Base-by-base conservation (phyloP, 2,797 vertebrate genomes). In the Hapalemur alaotrensis region DNA sequence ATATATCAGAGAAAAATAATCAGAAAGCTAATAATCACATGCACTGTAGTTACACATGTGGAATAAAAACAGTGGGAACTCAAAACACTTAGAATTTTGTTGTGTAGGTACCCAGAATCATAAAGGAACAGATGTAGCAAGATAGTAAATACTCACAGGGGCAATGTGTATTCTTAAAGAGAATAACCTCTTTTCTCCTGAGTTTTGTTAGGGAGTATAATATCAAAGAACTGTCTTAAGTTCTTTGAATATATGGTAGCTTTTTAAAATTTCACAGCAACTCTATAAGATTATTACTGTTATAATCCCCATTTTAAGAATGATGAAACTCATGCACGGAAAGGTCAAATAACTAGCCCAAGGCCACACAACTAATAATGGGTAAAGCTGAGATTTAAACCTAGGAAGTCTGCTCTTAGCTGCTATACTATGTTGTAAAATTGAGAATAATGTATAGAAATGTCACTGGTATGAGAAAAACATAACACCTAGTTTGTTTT, bases 251-350 rank as follows among this genome's bases (percentile, higher is more conserved):
- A 78, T 52, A 50, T 73, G 32, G 85, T 54, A 67, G 30, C 35
- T 93, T 78, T 76, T 89, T 32, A 78, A 83, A 92, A 76, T 83
- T 83, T 72, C 79, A 84, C 6, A 88, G 61, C 5, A 89, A 89
- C 35, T 63, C 38, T 35, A 38, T 12, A 25, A 85, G 15, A 89
- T 63, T 69, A 76, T 67, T 83, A 61, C 30, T 61, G 78, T 69
- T 72, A 67, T 59, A 78, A 63, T 54, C 25, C 32, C 30, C 23
- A 38, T 79, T 78, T 54, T 79, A 83, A 78, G 52, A 28, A 63
- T 20, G 46, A 89, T 18, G 48, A 84, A 41, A 41, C 2, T 32
- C n/a, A 43, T 30, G 23, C 4, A 83, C 13, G 52, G 22, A 43
- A 80, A 35, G 32, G 43, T 73, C 25, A 73, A 75, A n/a, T 73